Base-by-base conservation (phyloP, 92 coral and sea anemone species). In the Heliopora coerulea region DNA sequence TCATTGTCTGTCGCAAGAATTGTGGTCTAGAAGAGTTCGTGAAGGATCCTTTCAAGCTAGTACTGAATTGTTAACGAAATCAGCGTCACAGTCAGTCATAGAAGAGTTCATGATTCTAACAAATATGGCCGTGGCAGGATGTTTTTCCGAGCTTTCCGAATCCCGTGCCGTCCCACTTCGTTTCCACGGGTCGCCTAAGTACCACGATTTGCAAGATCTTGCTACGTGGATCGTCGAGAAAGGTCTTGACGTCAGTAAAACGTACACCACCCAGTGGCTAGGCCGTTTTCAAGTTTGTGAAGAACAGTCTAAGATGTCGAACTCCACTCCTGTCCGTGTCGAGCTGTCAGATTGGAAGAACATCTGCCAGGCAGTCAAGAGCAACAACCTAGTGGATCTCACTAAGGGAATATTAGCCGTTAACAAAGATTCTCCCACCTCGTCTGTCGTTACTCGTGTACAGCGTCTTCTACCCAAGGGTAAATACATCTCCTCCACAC, bases 81-180 rank as follows among this genome's bases (percentile, higher is more conserved):
- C 72, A 19, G 80, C 59, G 41, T 66, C 96, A 3, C 78, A 78
- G 2, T 81, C 80, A 60, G 87, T 89, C 28, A 88, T 92, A 0
- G 96, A 92, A 50, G 97, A 92, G 44, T 60, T 92, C 0, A 89
- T 92, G 97, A 70, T 87, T 17, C 72, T 83, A 59, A 72, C 96
- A 0, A 89, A 92, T 83, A 54, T 81, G 20, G 85, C 91, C 4
- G 89, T 89, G 8, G 97, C 97, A 7, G 50, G 76, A 57, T 70
- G 59, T 29, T 87, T 92, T 49, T 54, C 86, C 24, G 59, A 59
- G 44, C 83, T 74, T 11, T 78, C 78, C 23, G 49, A 57, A 11
- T 79, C 92, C 26, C 85, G 66, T 54, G 75, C 21, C 18, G 87
- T 84, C 13, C 96, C 91, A 7, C 56, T 92, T 18, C 86, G 97